A percentile compares a stretch with the other conserved stretches of the same genome.
These are phyloP conservation scores for Actenoides lindsayi DNA, from an alignment of 2,113 vertebrate species.

Conservation along the genomic window DNA sequence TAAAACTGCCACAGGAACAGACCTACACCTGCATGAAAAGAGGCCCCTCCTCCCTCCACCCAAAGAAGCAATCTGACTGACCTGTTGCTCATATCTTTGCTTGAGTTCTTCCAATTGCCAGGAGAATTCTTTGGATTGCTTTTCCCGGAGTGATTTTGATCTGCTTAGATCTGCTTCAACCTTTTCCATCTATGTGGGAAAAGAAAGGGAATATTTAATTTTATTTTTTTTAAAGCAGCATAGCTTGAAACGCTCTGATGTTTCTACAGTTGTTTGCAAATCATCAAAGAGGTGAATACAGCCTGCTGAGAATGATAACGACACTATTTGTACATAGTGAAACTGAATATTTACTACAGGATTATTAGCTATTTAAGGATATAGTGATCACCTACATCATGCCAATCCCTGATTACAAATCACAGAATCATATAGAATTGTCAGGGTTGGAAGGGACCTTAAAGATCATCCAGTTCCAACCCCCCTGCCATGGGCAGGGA, in stretches of 20 bases:
- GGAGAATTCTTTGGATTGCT: constrained; percentile 87
- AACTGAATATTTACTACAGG: neutral
- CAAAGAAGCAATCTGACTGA: constrained; percentile 73
- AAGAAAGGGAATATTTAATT: constrained; percentile 79
- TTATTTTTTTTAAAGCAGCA: neutral
- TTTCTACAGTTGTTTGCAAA: constrained; percentile 26
- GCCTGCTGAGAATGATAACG: neutral
- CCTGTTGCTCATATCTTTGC: constrained; percentile 89
- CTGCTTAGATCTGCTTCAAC: constrained; percentile 89
- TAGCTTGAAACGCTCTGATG: neutral
- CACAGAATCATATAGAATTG: no score
- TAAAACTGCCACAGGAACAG: neutral
- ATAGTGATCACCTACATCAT: neutral
- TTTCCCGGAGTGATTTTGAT: constrained; percentile 89
- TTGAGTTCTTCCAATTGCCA: constrained; percentile 85
- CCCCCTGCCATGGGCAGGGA: no score
- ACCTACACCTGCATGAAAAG: neutral
- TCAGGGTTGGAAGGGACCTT: no score
- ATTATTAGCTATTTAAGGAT: neutral
- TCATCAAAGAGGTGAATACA: neutral
- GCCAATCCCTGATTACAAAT: neutral
- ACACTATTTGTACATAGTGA: neutral
- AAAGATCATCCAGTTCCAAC: no score
- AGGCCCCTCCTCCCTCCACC: neutral
- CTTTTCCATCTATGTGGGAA: constrained; percentile 86